Evolutionary conservation across 2,113 vertebrate genomes (phyloP), one percentile per base, ranked within the genome.

Genomic region (Gallinago media): DNA sequence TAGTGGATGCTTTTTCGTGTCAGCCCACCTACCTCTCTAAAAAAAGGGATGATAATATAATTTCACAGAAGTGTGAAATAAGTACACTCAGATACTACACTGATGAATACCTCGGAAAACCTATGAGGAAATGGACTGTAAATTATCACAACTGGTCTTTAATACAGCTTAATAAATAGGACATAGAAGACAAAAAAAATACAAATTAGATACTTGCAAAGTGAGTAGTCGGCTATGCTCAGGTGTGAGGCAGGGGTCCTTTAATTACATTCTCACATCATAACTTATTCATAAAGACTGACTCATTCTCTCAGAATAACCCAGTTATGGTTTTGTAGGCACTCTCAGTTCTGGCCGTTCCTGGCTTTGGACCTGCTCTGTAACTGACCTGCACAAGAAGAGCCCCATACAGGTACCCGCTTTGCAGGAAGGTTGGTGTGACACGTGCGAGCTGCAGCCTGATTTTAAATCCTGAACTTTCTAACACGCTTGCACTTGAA

Each of bases 181-280:
- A 76, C 38, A 25, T 58, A 59, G 47, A 31, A 67, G 62, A 77
- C 59, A 18, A 29, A 79, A 84, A 73, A 89, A 89, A 66, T 19
- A 89, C 8, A 49, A 49, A 91, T 76, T 72, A 85, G 94, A 86
- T 91, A 81, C 66, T 76, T 95, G 27, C 49, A 20, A 66, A 88
- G n/a, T 85, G 81, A 95, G 70, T 79, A 70, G 81, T 32, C 1
- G 2, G 42, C 63, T 88, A 4, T 12, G 42, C 23, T 52, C 29
- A 62, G 71, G 87, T 72, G 11, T 42, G 86, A 72, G 58, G 84
- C 70, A 89, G 94, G 89, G 94, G 91, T 92, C 93, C 95, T 93
- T 75, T 92, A 96, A 95, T 95, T 91, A 96, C 17, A 18, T 75
- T 44, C 66, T 78, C 78, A 15, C 85, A 80, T 89, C 61, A 42